Percentiles rank a stretch among this genome's conserved stretches.
Conservation (phyloP, 2,797 vertebrate species). For the Nothura maculosa region DNA sequence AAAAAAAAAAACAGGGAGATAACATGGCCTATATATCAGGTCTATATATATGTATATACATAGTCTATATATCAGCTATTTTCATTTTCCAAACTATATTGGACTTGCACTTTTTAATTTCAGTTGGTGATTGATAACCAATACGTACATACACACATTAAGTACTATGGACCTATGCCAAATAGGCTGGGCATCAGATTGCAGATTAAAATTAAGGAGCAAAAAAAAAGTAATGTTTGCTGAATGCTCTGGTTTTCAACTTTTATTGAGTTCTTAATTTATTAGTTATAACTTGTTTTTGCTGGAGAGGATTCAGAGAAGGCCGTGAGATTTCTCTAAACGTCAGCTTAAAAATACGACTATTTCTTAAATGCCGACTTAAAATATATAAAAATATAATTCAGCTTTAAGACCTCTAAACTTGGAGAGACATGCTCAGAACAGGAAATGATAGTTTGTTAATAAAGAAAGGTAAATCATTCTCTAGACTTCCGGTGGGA, state of each 20-base stretch:
- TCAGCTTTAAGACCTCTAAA: conserved; percentile 71
- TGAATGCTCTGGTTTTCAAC: conserved; percentile 19
- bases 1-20: background rate
- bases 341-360: conserved; percentile 25
- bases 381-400: conserved; percentile 70
- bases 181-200: background rate
- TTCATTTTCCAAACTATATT: conserved; percentile 25
- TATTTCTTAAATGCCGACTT: conserved; percentile 74
- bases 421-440: conserved; percentile 67
- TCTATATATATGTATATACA: too few species aligned
- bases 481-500: conserved; percentile 82
- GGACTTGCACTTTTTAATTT: conserved; percentile 30
- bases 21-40: background rate
- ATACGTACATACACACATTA: background rate
- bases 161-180: conserved; percentile 12
- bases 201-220: conserved; percentile 13
- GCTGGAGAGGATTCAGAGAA: conserved; percentile 63
- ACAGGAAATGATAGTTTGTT: conserved; percentile 82
- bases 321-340: conserved; percentile 39
- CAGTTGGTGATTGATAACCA: conserved; percentile 37
- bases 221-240: conserved; percentile 35
- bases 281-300: conserved; percentile 74
- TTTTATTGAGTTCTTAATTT: conserved; percentile 64
- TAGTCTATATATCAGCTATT: background rate
- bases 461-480: conserved; percentile 85